Evolutionary conservation across 2,888 invertebrate genomes (phyloP), one percentile per base, ranked within the genome.

Genomic region (Andrena praecox): DNA sequence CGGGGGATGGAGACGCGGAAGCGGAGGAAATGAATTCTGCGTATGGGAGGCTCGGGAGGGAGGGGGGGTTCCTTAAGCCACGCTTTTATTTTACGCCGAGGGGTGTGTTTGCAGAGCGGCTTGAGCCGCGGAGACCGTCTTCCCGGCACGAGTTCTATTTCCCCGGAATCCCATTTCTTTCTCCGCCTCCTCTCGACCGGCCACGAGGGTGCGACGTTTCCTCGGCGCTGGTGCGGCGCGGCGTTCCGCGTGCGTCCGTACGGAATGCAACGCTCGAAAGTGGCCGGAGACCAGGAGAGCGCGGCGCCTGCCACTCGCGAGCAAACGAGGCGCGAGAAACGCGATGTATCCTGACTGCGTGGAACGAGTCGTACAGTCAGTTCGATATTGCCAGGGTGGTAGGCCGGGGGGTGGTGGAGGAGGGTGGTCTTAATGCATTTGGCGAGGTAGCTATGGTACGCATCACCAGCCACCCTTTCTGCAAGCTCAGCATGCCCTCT

Each of bases 381-480:
- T 91, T 91, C 91, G 88, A 91, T 91, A 92, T 91, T 89, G 87
- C 87, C 82, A 79, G 86, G 84, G 87, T 87, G 72, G 42, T 42
- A 42, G 85, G 60, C 20, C 20, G 24, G 7, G 24, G 33, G n/a
- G 63, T 42, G 60, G 48, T 52, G 63, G 42, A 7, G 56, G 86
- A 85, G 89, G 92, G 89, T 89, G 91, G 90, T 91, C 92, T 93
- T 93, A 93, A 93, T 93, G 93, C 93, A 93, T 93, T 93, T 93
- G 93, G 89, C 90, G 90, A 90, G 90, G 90, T 90, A 91, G 91
- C 90, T 88, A 85, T 72, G 85, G 87, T 91, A 94, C 93, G 94
- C 94, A 93, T 93, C 93, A 93, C 92, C 92, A 92, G 91, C 87
- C 93, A 94, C 94, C 93, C 94, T 93, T 93, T 93, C 91, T 91